Evolutionary conservation across 2,797 vertebrate genomes (phyloP), one percentile per base, ranked within the genome.

Genomic region (Notolepis coatsorum): DNA sequence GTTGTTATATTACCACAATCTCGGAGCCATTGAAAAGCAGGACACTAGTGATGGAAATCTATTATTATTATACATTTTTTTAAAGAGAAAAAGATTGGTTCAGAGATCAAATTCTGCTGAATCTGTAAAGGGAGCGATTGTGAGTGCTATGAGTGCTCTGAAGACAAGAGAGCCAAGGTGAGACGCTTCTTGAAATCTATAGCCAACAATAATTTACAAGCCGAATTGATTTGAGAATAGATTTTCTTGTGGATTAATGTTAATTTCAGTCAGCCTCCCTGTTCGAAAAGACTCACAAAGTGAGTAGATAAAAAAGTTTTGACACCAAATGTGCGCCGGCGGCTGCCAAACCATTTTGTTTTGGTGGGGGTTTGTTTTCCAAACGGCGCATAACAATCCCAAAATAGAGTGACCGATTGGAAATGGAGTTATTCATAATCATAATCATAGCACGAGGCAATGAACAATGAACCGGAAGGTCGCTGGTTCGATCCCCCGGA

Each of bases 161-260:
- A 23, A 10, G 8, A 21, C 13, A 39, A 2, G 37, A 25, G 21
- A 55, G 49, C 49, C 49, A 52, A 35, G 4, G 28, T 37, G 31
- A 13, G 20, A 35, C 21, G 20, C 30, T 37, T 9, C 35, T 41
- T 55, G 52, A 39, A 18, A 17, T 9, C 10, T 5, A n/a, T n/a
- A 7, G 47, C 39, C 50, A 21, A 33, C n/a, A 56, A 43, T 24
- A 18, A 31, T 15, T 45, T 47, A 33, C 38, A 49, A 38, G 21
- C 17, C 7, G 31, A 25, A 43, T 31, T n/a, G 35, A 47, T 37
- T 41, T 25, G 23, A 38, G 25, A 41, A 39, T 39, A 15, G 23
- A 41, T 51, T 5, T 9, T 28, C 37, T n/a, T 24, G 6, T 28
- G 38, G 31, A 21, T 43, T 8, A 8, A 37, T 24, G 10, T 43